Percentiles rank a stretch among this genome's conserved stretches.
Evolutionary conservation across 2,888 invertebrate genomes (phyloP).

Genomic region (Drosophila histrio): DNA sequence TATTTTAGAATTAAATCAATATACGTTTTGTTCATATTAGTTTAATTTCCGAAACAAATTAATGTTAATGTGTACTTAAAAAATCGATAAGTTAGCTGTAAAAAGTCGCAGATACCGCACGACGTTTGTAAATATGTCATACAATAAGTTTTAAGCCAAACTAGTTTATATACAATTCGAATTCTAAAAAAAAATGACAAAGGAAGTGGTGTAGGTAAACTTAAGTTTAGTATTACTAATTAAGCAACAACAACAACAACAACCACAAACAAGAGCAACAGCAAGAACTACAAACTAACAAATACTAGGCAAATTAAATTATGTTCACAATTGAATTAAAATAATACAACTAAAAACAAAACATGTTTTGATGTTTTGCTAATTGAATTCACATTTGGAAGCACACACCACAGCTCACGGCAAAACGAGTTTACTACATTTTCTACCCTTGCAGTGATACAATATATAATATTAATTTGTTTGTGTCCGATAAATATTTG

Average conservation of each 20-base stretch:
- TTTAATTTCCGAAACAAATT: constrained; percentile 38
- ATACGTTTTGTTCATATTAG: constrained; percentile 59
- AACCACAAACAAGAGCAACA: constrained; percentile 14
- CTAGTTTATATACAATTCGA: constrained; percentile 73
- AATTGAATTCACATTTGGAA: constrained; percentile 34
- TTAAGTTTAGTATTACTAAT: constrained; percentile 70
- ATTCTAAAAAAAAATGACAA: constrained; percentile 68
- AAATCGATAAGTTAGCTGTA: constrained; percentile 65
- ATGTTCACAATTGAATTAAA: constrained; percentile 49
- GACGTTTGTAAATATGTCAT: constrained; percentile 71
- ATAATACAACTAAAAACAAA: constrained; percentile 43
- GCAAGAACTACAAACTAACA: constrained; percentile 28
- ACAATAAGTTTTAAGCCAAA: constrained; percentile 75
- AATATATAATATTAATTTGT: too few relatives aligned
- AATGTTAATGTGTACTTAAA: constrained; percentile 77
- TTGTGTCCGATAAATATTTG: neutral
- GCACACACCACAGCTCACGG: constrained; percentile 19
- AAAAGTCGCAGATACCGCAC: constrained; percentile 46
- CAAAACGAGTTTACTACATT: constrained; percentile 15
- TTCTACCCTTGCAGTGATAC: constrained; percentile 29
- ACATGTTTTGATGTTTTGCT: constrained; percentile 50
- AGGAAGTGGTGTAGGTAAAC: constrained; percentile 61
- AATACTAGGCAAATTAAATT: constrained; percentile 55
- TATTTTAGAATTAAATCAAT: constrained; percentile 40
- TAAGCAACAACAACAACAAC: constrained; percentile 38